Conservation (phyloP, 2,113 vertebrate genomes). For the Uria aalge region DNA sequence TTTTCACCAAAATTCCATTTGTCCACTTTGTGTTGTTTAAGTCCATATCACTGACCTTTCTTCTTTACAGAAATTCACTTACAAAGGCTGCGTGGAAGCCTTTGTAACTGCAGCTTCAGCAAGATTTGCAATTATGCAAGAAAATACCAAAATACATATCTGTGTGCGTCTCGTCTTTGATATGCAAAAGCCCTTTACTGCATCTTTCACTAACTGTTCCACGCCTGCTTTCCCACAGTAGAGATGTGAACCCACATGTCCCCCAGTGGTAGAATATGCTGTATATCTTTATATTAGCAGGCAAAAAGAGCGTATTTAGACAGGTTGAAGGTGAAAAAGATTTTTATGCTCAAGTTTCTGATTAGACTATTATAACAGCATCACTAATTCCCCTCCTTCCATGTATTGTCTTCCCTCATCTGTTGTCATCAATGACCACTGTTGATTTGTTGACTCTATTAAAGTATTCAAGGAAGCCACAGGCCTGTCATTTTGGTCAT, state of each 20-base stretch:
- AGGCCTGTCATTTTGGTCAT: slow-evolving; percentile 67
- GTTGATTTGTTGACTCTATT: slow-evolving; percentile 65
- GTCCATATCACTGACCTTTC: neutral
- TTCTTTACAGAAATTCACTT: neutral
- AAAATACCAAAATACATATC: neutral
- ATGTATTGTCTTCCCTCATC: slow-evolving; percentile 43
- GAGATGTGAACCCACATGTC: neutral
- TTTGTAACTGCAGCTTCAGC: slow-evolving; percentile 23
- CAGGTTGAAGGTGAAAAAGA: slow-evolving; percentile 16
- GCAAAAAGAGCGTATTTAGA: slow-evolving; percentile 24
- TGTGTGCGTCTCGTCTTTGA: neutral
- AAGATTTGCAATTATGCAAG: slow-evolving; percentile 8
- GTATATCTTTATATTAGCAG: neutral
- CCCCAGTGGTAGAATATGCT: neutral
- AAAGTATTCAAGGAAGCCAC: slow-evolving; percentile 51
- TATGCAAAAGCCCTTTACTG: neutral
- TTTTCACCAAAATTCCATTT: neutral
- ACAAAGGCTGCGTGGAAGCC: neutral
- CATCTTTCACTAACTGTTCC: neutral
- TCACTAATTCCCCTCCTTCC: slow-evolving; percentile 51
- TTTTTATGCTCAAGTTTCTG: slow-evolving; percentile 41
- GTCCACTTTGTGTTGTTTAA: neutral
- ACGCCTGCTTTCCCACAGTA: neutral
- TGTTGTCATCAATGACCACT: slow-evolving; percentile 57
- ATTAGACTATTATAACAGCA: slow-evolving; percentile 27